Evolutionary conservation across 2,797 vertebrate genomes (phyloP).

Genomic region (Acanthurus leucopareius): DNA sequence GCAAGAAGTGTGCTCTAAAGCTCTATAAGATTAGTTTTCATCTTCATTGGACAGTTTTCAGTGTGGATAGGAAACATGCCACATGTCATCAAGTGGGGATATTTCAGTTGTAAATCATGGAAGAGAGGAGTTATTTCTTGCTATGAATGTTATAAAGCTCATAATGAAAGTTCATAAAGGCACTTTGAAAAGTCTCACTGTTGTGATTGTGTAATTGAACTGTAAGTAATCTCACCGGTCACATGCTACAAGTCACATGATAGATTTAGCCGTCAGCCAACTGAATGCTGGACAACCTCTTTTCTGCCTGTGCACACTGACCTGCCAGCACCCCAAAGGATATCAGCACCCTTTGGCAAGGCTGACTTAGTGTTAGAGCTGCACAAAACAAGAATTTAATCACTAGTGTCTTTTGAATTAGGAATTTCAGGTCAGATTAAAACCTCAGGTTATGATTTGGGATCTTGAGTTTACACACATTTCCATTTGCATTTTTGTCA

Average conservation of each 20-base stretch:
- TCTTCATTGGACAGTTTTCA: neutral
- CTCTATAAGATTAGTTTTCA: neutral
- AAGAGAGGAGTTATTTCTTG: neutral
- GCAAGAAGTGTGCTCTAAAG: neutral
- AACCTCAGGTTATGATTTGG: neutral
- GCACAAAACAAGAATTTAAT: neutral
- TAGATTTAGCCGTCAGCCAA: constrained; percentile 30
- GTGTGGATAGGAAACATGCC: neutral
- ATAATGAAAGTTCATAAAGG: neutral
- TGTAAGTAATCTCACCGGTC: constrained; percentile 27
- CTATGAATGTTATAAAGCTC: too few species aligned
- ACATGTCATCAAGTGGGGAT: neutral
- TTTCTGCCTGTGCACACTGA: constrained; percentile 45
- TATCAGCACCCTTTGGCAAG: constrained; percentile 30
- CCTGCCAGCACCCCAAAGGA: constrained; percentile 35
- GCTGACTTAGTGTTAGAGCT: constrained; percentile 10
- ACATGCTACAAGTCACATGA: constrained; percentile 68
- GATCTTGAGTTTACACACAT: neutral
- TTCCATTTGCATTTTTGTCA: neutral
- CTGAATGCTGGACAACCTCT: constrained; percentile 16
- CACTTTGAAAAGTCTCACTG: neutral
- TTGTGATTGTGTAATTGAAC: constrained; percentile 7
- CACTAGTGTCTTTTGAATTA: neutral
- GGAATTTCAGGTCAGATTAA: neutral
- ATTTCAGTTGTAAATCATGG: neutral